Evolutionary conservation across 1,140 invertebrate genomes (phyloP).

Genomic region (Zelostemma sp.): DNA sequence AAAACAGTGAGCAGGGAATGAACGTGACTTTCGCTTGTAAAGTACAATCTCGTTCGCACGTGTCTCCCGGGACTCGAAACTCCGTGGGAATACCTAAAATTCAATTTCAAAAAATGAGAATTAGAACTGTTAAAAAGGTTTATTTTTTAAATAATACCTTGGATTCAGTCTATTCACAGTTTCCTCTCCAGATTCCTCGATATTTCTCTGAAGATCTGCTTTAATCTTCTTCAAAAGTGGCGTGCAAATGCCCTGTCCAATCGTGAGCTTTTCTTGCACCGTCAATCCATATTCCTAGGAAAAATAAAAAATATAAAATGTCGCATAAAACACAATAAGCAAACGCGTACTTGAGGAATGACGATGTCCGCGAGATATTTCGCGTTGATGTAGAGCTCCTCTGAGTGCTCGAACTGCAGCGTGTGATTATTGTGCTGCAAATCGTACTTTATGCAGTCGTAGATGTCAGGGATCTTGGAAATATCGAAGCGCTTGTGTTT

Average conservation of each 20-base stretch:
- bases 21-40: constrained; percentile 99
- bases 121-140: constrained; percentile 6
- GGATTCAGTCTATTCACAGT: constrained; percentile 96
- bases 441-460: constrained; percentile 99
- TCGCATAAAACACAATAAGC: no score
- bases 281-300: constrained; percentile 96
- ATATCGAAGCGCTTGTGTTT: constrained; percentile 96
- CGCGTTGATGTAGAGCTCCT: constrained; percentile 94
- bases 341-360: constrained; percentile 91
- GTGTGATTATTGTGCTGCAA: constrained; percentile 98
- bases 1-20: constrained; percentile 97
- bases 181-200: constrained; percentile 89
- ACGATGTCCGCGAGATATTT: constrained; percentile 98
- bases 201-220: constrained; percentile 95
- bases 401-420: constrained; percentile 92
- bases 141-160: constrained; percentile 70
- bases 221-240: constrained; percentile 96
- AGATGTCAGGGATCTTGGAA: constrained; percentile 99
- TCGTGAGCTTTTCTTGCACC: constrained; percentile 94
- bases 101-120: no score
- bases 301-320: background rate
- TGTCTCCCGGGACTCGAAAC: constrained; percentile 98
- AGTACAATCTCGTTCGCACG: constrained; percentile 96
- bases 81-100: constrained; percentile 92
- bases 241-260: constrained; percentile 97